phyloP scores from a whole-genome alignment of 2,888 invertebrate species.

The Parasteatoda lunata region DNA sequence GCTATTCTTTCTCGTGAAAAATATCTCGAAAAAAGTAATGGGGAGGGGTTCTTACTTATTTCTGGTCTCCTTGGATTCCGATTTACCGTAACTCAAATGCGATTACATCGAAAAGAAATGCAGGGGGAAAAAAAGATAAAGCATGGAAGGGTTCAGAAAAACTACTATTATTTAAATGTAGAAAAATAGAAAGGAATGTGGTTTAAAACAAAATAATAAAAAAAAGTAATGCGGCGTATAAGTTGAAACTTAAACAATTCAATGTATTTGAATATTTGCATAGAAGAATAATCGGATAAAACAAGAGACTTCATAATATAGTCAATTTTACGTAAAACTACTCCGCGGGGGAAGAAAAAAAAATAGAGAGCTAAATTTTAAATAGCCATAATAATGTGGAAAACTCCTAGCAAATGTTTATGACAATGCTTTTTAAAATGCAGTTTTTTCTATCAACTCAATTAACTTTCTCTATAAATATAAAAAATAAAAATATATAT shows the following conservation, averaged over 20 bases:
- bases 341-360: not conserved
- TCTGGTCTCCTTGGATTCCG: not conserved
- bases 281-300: not conserved
- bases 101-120: not conserved
- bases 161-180: conserved; percentile 3
- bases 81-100: not conserved
- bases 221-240: not conserved
- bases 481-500: no score
- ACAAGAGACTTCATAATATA: not conserved
- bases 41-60: no score
- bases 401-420: no score
- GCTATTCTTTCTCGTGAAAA: no score
- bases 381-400: no score
- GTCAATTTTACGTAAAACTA: no score
- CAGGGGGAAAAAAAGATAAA: not conserved
- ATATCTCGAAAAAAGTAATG: no score
- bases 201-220: not conserved
- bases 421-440: no score
- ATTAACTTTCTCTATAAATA: no score
- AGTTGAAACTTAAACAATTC: conserved; percentile 2
- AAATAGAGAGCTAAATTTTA: no score
- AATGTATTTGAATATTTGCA: conserved; percentile 3
- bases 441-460: no score
- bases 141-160: not conserved
- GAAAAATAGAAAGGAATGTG: not conserved